A percentile compares a stretch with the other conserved stretches of the same genome.
Evolutionary conservation across 2,113 vertebrate species (phyloP).

Genomic region (Lampris megalopsis): DNA sequence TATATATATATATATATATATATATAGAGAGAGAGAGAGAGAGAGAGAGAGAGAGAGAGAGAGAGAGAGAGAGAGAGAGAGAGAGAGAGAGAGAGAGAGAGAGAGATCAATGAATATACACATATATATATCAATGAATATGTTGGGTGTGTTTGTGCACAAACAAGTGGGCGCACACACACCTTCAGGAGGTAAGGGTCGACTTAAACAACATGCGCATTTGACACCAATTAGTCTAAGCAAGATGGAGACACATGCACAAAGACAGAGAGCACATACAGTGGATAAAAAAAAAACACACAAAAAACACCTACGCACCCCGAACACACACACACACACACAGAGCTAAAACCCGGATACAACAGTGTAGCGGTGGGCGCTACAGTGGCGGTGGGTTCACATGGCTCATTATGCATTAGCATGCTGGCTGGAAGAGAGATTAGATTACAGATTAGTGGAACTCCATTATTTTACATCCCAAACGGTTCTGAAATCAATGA

Average conservation of each 20-base stretch:
- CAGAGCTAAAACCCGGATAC: constrained; percentile 1
- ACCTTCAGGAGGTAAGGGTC: background rate
- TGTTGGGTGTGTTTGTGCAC: background rate
- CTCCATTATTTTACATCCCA: constrained; percentile 61
- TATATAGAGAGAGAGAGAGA: no score
- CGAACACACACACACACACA: background rate
- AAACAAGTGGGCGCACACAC: constrained; percentile 13
- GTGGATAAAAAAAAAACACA: background rate
- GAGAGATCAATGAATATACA: background rate
- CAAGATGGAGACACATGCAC: background rate
- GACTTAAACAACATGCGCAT: background rate
- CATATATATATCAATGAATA: background rate
- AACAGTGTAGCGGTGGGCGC: constrained; percentile 34
- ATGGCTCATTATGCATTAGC: constrained; percentile 59
- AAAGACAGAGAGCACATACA: background rate
- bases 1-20: no score
- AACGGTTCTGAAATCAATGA: constrained; percentile 63
- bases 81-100: no score
- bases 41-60: no score
- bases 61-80: no score
- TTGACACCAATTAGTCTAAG: background rate
- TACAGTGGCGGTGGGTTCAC: constrained; percentile 41
- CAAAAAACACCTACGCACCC: background rate
- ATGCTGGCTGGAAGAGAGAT: constrained; percentile 62
- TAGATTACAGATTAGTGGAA: constrained; percentile 63